Base-by-base conservation (phyloP, 2,888 invertebrate genomes). In the Quadriops clusia region DNA sequence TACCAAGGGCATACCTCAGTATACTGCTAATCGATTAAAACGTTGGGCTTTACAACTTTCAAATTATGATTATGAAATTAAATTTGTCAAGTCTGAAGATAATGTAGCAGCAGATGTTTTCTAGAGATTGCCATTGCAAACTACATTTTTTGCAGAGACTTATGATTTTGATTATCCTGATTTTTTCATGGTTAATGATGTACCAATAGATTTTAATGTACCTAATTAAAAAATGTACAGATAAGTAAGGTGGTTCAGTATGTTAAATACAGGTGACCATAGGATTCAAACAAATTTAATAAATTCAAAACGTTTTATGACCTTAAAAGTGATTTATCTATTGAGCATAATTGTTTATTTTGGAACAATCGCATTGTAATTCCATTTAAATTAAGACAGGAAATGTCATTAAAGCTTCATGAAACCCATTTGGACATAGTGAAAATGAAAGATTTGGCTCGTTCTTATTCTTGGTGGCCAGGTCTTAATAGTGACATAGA, bases 1-100 rank as follows among this genome's bases (percentile, higher is more conserved):
- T n/a, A n/a, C n/a, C n/a, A 51, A 50, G 31, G 34, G 45, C 7
- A 49, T 49, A 7, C 50, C 51, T 22, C 38, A 43, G 26, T 49
- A 49, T 45, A 49, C 50, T 4, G 49, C 51, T 1, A 49, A 44
- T 18, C 24, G 40, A 18, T 23, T 42, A 7, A 38, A 43, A 21
- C 38, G 43, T 5, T 40, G 40, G 24, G 38, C 38, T 1, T 17
- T 47, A 17, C 33, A 23, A 4, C 36, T 44, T 13, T 41, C 44
- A 3, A 42, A 29, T 12, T 45, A 42, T 35, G 20, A 40, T 17
- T 45, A 40, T 33, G 34, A 38, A 4, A 40, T 44, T 12, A 21
- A 23, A 8, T 39, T 41, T 24, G 30, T 44, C 7, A 44, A 38
- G 17, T 44, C 40, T n/a, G 17, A 34, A n/a, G 10, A 17, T 1